These are phyloP conservation scores for Bradypodion pumilum DNA, from an alignment of 2,797 vertebrate species.

Conservation along the genomic window DNA sequence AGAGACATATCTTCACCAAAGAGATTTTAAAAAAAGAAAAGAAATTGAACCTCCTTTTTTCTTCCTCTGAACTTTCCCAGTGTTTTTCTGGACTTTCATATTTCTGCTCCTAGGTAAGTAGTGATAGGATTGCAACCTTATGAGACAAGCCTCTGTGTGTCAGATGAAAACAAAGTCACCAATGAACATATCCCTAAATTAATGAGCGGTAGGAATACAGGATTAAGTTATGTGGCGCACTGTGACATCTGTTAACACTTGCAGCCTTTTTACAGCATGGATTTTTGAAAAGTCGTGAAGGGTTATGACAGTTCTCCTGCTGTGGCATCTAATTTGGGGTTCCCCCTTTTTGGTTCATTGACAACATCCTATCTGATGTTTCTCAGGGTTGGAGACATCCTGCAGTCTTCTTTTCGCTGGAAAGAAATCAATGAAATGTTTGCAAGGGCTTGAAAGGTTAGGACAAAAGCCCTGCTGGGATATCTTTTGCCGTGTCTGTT, in stretches of 20 bases:
- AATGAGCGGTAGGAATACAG: no score
- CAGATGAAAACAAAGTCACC: not conserved
- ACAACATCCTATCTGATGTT: not conserved
- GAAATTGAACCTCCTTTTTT: no score
- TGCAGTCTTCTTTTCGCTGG: not conserved
- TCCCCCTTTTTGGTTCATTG: not conserved
- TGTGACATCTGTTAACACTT: not conserved
- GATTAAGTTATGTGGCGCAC: no score
- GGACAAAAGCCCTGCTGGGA: not conserved
- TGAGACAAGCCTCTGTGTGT: not conserved
- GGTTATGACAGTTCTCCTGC: not conserved
- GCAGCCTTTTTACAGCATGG: not conserved
- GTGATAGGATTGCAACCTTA: not conserved
- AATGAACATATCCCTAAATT: no score
- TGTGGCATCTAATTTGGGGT: not conserved
- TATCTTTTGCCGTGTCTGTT: not conserved
- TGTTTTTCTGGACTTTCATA: no score
- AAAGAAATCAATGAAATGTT: not conserved
- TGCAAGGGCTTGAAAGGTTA: not conserved
- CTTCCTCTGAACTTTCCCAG: no score
- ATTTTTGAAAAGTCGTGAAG: not conserved
- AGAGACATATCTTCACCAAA: no score
- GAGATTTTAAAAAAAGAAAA: no score
- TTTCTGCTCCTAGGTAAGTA: no score
- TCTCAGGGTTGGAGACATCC: not conserved